Percentiles rank a stretch among this genome's conserved stretches.
These are phyloP conservation scores for Zapus hudsonius DNA, from an alignment of 2,113 vertebrate genomes.

Conservation along the genomic window DNA sequence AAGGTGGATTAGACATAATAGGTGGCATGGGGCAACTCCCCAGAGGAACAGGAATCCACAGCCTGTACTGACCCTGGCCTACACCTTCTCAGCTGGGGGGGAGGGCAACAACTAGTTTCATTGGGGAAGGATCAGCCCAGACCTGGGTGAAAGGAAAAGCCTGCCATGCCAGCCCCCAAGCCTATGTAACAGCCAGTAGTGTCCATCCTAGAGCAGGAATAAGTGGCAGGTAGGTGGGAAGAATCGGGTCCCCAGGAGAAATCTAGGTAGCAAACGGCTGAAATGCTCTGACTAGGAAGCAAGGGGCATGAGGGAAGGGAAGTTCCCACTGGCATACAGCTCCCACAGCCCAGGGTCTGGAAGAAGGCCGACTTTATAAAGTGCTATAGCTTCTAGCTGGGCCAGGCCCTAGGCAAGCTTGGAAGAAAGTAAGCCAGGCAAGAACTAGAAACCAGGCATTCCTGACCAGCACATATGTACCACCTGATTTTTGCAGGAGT, in stretches of 20 bases:
- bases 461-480: constrained; percentile 15
- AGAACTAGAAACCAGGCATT: constrained; percentile 60
- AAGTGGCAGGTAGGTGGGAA: no score
- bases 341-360: constrained; percentile 60
- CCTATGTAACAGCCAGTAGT: constrained; percentile 32
- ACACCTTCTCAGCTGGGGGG: background rate
- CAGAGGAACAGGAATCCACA: constrained; percentile 4
- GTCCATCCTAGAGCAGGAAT: constrained; percentile 34
- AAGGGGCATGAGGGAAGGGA: constrained; percentile 67
- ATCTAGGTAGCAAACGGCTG: constrained; percentile 90
- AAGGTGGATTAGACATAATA: no score
- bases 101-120: background rate
- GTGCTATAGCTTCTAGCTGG: constrained; percentile 69
- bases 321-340: constrained; percentile 18
- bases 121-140: background rate
- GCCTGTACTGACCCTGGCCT: no score
- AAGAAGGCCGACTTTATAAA: constrained; percentile 78
- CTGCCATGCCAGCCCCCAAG: constrained; percentile 11
- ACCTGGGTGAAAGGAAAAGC: no score
- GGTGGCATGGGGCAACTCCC: background rate
- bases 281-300: constrained; percentile 82
- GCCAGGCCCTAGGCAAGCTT: constrained; percentile 52
- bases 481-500: constrained; percentile 16
- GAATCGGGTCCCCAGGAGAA: constrained; percentile 64
- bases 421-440: constrained; percentile 38